A percentile compares a stretch with the other conserved stretches of the same genome.
These are phyloP conservation scores for Sogatella furcifera DNA, from an alignment of 1,140 invertebrate species.

Conservation along the genomic window DNA sequence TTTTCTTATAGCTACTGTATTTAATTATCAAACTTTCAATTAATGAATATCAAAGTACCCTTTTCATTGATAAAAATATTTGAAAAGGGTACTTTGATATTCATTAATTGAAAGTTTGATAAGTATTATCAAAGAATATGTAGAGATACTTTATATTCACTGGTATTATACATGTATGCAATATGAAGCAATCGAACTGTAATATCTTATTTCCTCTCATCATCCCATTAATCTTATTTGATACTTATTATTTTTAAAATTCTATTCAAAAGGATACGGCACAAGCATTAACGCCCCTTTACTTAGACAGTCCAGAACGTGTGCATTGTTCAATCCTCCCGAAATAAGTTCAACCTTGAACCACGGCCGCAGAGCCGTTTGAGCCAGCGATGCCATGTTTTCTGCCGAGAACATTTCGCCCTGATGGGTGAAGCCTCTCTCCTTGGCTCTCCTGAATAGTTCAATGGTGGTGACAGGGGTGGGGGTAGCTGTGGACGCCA, in stretches of 20 bases:
- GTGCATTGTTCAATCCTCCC: constrained; percentile 7
- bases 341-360: constrained; percentile 19
- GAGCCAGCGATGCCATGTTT: constrained; percentile 26
- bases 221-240: no score
- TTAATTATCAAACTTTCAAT: no score
- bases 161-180: no score
- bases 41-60: no score
- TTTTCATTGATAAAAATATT: no score
- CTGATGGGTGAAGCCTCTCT: constrained; percentile 30
- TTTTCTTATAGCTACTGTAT: no score
- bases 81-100: no score
- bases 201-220: no score
- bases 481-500: constrained; percentile 30
- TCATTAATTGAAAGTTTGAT: no score
- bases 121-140: no score
- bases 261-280: constrained; percentile 30
- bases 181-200: no score
- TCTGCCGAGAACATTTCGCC: constrained; percentile 41
- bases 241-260: background rate
- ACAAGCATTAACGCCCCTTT: constrained; percentile 30
- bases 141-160: no score
- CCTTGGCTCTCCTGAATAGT: constrained; percentile 27
- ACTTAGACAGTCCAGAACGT: constrained; percentile 26
- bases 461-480: constrained; percentile 20
- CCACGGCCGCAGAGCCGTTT: constrained; percentile 19